Conservation (phyloP, 1,140 invertebrate species). For the Mycetomoellerius zeteki region DNA sequence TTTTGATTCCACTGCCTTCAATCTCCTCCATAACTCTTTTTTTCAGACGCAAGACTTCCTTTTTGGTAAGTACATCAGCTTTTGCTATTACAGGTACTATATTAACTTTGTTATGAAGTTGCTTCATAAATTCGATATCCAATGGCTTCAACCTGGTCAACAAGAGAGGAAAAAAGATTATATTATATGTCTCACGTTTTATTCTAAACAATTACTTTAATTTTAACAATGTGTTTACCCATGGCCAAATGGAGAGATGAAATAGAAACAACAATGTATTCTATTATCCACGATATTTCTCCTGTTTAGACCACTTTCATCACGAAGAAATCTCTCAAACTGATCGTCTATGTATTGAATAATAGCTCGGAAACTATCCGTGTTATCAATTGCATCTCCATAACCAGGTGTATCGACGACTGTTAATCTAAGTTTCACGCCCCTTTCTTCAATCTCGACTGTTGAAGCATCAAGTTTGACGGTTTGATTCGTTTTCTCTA, state of each 20-base stretch:
- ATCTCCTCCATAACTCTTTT: slow-evolving; percentile 95
- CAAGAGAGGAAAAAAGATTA: slow-evolving; percentile 39
- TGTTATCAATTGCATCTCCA: slow-evolving; percentile 99
- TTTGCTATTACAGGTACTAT: slow-evolving; percentile 99
- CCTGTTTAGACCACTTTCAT: slow-evolving; percentile 96
- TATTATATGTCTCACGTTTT: slow-evolving; percentile 12
- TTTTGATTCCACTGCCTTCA: slow-evolving; percentile 94
- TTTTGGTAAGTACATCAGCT: slow-evolving; percentile 98
- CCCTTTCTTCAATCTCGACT: slow-evolving; percentile 97
- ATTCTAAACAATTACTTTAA: slow-evolving; percentile 19
- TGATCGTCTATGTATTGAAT: slow-evolving; percentile 98
- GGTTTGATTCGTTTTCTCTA: slow-evolving; percentile 96
- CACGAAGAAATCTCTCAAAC: slow-evolving; percentile 96
- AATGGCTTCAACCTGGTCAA: slow-evolving; percentile 90
- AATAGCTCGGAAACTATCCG: slow-evolving; percentile 96
- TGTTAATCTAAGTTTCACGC: slow-evolving; percentile 95
- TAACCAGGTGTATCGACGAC: slow-evolving; percentile 99
- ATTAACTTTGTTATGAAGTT: slow-evolving; percentile 99
- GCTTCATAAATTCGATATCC: slow-evolving; percentile 99
- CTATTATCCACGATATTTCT: slow-evolving; percentile 97
- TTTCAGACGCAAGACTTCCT: slow-evolving; percentile 96
- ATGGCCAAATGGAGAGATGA: slow-evolving; percentile 99
- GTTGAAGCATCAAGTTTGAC: slow-evolving; percentile 96
- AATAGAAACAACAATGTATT: slow-evolving; percentile 99
- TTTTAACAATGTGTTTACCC: slow-evolving; percentile 89